phyloP scores from a whole-genome alignment of 2,888 invertebrate species.

The Sisyra nigra region DNA sequence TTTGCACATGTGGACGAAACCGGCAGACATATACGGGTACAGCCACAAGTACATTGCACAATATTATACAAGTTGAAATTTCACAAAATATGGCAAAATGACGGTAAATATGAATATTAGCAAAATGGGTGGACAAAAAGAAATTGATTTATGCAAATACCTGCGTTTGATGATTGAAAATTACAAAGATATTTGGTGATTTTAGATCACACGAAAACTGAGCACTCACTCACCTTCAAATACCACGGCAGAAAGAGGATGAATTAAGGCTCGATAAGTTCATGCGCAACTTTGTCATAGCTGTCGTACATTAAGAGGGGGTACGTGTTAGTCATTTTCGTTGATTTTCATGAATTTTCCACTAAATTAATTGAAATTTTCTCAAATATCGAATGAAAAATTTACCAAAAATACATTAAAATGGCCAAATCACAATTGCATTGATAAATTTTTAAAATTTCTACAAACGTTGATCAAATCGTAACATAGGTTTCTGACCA shows the following conservation, averaged over 20 bases:
- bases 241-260: slow-evolving; percentile 23
- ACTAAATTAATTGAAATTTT: too few species aligned
- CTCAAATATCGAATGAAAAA: too few species aligned
- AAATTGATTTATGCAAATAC: slow-evolving; percentile 10
- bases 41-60: slow-evolving; percentile 1
- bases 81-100: neutral
- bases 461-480: too few species aligned
- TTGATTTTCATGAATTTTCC: neutral
- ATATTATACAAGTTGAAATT: neutral
- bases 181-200: slow-evolving; percentile 12
- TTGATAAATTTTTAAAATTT: too few species aligned
- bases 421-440: too few species aligned
- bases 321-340: neutral
- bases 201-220: slow-evolving; percentile 9
- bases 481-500: too few species aligned
- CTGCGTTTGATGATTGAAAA: slow-evolving; percentile 12
- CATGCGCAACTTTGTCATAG: slow-evolving; percentile 15
- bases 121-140: slow-evolving; percentile 1
- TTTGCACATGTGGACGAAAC: slow-evolving; percentile 6
- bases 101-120: slow-evolving; percentile 8
- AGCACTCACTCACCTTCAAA: slow-evolving; percentile 20
- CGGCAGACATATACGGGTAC: slow-evolving; percentile 3
- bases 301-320: neutral
- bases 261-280: slow-evolving; percentile 14
- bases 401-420: too few species aligned